A percentile compares a stretch with the other conserved stretches of the same genome.
Conservation (phyloP, 37 sponge, comb jelly and placozoan species). For the Petrosia ficiformis region DNA sequence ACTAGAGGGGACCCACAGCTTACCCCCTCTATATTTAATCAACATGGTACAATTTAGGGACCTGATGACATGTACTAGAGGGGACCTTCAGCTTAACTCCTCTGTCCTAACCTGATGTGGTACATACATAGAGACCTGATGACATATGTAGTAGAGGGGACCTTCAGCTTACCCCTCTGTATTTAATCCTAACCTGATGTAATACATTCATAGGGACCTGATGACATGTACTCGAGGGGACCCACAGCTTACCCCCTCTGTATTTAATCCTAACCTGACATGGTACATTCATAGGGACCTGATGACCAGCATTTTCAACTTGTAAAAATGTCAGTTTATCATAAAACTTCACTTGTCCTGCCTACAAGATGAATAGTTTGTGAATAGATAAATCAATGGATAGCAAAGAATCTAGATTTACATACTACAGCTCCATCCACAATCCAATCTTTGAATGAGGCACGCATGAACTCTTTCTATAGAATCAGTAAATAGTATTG, state of each 20-base stretch:
- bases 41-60: too few species aligned
- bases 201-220: constrained; percentile 87
- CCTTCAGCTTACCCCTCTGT: too few species aligned
- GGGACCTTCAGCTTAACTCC: not conserved
- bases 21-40: too few species aligned
- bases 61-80: too few species aligned
- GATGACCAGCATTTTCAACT: constrained; percentile 78
- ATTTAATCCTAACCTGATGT: constrained; percentile 15
- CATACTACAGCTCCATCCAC: constrained; percentile 5
- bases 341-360: constrained; percentile 45
- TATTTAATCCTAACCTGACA: constrained; percentile 13
- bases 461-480: constrained; percentile 24
- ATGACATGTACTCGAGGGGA: constrained; percentile 67
- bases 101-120: constrained; percentile 24
- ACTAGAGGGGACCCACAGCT: too few species aligned
- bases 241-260: too few species aligned
- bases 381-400: not conserved
- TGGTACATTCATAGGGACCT: constrained; percentile 87
- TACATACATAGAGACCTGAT: constrained; percentile 79
- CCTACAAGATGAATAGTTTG: constrained; percentile 11
- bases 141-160: constrained; percentile 61
- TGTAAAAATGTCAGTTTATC: constrained; percentile 60
- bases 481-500: too few species aligned
- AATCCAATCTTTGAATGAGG: constrained; percentile 33
- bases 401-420: not conserved